Evolutionary conservation across 1,140 invertebrate genomes (phyloP).

Genomic region (Diabrotica undecimpunctata): DNA sequence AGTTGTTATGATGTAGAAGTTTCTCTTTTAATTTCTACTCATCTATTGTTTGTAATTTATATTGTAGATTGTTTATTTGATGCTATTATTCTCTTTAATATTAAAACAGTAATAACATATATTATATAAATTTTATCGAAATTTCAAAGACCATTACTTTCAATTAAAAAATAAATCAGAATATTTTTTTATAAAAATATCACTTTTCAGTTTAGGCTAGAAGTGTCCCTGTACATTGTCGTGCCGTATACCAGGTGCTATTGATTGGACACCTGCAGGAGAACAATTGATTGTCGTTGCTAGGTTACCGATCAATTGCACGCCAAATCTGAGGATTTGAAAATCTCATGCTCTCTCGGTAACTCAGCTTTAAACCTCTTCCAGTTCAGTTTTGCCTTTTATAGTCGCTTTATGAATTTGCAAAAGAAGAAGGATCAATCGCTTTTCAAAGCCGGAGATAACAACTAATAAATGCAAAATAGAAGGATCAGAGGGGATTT

Average conservation of each 20-base stretch:
- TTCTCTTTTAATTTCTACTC: too few species aligned
- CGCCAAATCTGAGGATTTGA: conserved; percentile 44
- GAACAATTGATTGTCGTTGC: conserved; percentile 45
- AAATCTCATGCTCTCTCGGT: conserved; percentile 42
- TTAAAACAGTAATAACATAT: too few species aligned
- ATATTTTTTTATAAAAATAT: too few species aligned
- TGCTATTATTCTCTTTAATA: too few species aligned
- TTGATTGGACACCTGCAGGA: conserved; percentile 46
- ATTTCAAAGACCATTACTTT: too few species aligned
- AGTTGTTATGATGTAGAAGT: too few species aligned
- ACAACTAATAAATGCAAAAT: not conserved
- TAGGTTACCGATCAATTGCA: conserved; percentile 43
- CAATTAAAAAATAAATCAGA: too few species aligned
- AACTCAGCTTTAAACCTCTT: conserved; percentile 15
- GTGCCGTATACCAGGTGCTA: conserved; percentile 40
- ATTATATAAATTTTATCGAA: too few species aligned
- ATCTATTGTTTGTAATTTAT: too few species aligned
- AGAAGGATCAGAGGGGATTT: not conserved
- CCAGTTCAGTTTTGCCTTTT: conserved; percentile 2
- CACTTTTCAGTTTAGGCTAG: not conserved
- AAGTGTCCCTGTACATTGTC: conserved; percentile 17
- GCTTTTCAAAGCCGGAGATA: not conserved
- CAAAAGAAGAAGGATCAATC: not conserved
- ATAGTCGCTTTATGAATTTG: not conserved
- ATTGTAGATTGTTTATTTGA: too few species aligned